Conservation (phyloP, 2,113 vertebrate species). For the Oenanthe melanoleuca region DNA sequence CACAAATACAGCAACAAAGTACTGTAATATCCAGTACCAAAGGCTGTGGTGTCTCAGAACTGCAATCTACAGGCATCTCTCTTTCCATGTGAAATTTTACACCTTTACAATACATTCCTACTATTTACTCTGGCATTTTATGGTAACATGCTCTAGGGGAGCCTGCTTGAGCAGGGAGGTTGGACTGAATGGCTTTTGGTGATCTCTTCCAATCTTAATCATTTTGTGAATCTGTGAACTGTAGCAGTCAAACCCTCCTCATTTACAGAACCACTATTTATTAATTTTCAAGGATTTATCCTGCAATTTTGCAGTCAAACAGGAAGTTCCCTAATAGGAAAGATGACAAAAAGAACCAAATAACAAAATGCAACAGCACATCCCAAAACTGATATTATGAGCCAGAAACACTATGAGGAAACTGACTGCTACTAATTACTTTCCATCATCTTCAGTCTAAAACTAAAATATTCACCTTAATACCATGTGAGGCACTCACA, state of each 20-base stretch:
- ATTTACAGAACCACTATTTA: neutral
- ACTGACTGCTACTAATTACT: neutral
- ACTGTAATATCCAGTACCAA: neutral
- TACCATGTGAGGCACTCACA: rapidly evolving
- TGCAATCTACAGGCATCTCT: neutral
- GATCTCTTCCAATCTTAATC: neutral
- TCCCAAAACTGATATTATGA: neutral
- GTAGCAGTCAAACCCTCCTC: neutral
- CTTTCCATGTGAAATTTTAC: neutral
- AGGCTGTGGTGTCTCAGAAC: neutral
- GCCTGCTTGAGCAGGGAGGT: neutral
- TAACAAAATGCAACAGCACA: neutral
- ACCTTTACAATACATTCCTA: neutral
- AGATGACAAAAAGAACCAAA: neutral
- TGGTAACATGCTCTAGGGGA: neutral
- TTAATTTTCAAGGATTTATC: neutral
- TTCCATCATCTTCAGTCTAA: neutral
- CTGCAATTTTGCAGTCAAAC: neutral
- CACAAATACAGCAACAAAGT: neutral
- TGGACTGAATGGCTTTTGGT: neutral
- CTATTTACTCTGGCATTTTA: neutral
- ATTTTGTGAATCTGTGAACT: neutral
- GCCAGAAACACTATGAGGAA: neutral
- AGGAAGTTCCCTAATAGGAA: neutral
- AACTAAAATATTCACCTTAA: neutral